Conservation (phyloP, 2,888 invertebrate species). For the Atherix ibis region DNA sequence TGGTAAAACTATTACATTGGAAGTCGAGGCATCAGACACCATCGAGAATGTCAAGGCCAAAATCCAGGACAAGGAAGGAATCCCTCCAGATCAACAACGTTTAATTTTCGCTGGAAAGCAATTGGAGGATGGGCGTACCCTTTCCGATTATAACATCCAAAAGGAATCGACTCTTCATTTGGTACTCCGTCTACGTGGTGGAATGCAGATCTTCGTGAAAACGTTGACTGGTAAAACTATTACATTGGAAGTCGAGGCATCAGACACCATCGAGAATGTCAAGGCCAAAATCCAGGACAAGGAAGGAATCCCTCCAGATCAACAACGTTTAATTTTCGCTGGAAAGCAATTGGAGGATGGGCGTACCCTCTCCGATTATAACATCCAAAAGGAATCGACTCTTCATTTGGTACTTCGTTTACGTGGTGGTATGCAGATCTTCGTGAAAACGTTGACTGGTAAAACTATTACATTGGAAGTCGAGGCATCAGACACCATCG, state of each 20-base stretch:
- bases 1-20: constrained; percentile 9
- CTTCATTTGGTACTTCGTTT: constrained; percentile 8
- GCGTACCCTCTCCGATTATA: constrained; percentile 9
- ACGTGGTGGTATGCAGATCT: constrained; percentile 6
- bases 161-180: constrained; percentile 8
- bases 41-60: constrained; percentile 10
- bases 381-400: constrained; percentile 9
- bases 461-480: constrained; percentile 23
- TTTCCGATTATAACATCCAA: constrained; percentile 9
- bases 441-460: constrained; percentile 18
- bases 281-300: constrained; percentile 9
- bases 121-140: constrained; percentile 8
- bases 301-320: constrained; percentile 9
- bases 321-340: constrained; percentile 8
- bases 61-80: constrained; percentile 9
- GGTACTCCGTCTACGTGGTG: constrained; percentile 8
- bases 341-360: constrained; percentile 7
- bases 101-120: constrained; percentile 9
- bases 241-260: constrained; percentile 8
- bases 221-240: constrained; percentile 10
- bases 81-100: constrained; percentile 10
- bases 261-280: constrained; percentile 8
- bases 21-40: constrained; percentile 8
- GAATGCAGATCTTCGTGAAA: constrained; percentile 9
- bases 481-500: constrained; percentile 14